Percentiles rank a stretch among this genome's conserved stretches.
phyloP scores from a whole-genome alignment of 2,888 invertebrate species.

The Dinocampus coccinellae region DNA sequence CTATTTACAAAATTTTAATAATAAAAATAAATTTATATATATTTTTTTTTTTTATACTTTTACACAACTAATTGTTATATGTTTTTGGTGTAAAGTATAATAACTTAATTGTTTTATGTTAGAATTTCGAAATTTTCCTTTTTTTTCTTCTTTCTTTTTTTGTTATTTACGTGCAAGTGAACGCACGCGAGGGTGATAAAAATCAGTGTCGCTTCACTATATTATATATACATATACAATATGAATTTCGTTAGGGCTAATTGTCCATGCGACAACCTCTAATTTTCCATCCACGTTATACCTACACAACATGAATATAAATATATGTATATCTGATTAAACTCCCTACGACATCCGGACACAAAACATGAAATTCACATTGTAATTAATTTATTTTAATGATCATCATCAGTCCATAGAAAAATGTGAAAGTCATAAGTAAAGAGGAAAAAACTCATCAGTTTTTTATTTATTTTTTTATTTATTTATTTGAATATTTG shows the following conservation, averaged over 20 bases:
- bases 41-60: background rate
- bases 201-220: constrained; percentile 29
- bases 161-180: constrained; percentile 43
- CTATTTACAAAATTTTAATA: too few species aligned
- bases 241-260: constrained; percentile 12
- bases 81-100: constrained; percentile 19
- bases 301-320: background rate
- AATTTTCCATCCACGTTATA: background rate
- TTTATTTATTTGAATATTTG: too few species aligned
- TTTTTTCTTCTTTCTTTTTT: too few species aligned
- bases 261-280: constrained; percentile 12
- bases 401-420: background rate
- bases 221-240: background rate
- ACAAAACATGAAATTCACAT: constrained; percentile 5
- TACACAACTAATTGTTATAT: background rate
- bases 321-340: background rate
- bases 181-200: constrained; percentile 27
- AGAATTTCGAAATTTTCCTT: constrained; percentile 8
- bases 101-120: constrained; percentile 33
- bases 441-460: constrained; percentile 13
- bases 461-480: background rate
- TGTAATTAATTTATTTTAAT: constrained; percentile 17
- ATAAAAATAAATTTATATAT: background rate
- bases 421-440: background rate
- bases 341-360: constrained; percentile 8